Percentiles rank a stretch among this genome's conserved stretches.
Conservation (phyloP, 2,888 invertebrate species). For the Aradus depressus region DNA sequence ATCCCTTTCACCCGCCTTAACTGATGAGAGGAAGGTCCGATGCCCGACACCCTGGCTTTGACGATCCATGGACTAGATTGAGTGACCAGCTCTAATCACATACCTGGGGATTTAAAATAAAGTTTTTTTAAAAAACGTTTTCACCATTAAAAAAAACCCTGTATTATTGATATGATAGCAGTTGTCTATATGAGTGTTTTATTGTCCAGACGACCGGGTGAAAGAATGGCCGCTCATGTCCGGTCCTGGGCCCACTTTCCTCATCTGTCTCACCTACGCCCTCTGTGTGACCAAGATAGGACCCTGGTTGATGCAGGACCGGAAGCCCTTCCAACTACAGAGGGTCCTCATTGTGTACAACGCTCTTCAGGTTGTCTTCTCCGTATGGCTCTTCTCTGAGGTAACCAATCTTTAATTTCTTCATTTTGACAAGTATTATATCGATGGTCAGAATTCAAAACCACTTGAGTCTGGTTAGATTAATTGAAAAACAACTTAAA, state of each 20-base stretch:
- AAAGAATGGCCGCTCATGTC: slow-evolving; percentile 63
- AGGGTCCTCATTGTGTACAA: slow-evolving; percentile 74
- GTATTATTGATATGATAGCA: not conserved
- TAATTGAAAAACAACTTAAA: too few species aligned
- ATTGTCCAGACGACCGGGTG: slow-evolving; percentile 46
- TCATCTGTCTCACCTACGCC: slow-evolving; percentile 54
- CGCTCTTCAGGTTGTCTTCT: slow-evolving; percentile 73
- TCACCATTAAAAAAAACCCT: too few species aligned
- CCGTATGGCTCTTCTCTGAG: slow-evolving; percentile 69
- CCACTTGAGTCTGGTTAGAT: too few species aligned
- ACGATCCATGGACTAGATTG: too few species aligned
- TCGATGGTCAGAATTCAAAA: too few species aligned
- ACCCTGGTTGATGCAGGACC: slow-evolving; percentile 74
- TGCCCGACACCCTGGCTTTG: too few species aligned
- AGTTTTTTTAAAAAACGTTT: too few species aligned
- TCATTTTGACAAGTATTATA: too few species aligned
- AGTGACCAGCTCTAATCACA: too few species aligned
- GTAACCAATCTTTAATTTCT: slow-evolving; percentile 37
- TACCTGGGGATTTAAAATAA: too few species aligned
- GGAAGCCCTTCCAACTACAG: slow-evolving; percentile 71
- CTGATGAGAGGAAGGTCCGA: too few species aligned
- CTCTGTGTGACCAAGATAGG: slow-evolving; percentile 62
- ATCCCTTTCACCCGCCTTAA: too few species aligned
- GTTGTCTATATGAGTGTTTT: not conserved
- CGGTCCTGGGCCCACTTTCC: slow-evolving; percentile 55